Base-by-base conservation (phyloP, 2,888 invertebrate species). In the Drosophila mettleri region DNA sequence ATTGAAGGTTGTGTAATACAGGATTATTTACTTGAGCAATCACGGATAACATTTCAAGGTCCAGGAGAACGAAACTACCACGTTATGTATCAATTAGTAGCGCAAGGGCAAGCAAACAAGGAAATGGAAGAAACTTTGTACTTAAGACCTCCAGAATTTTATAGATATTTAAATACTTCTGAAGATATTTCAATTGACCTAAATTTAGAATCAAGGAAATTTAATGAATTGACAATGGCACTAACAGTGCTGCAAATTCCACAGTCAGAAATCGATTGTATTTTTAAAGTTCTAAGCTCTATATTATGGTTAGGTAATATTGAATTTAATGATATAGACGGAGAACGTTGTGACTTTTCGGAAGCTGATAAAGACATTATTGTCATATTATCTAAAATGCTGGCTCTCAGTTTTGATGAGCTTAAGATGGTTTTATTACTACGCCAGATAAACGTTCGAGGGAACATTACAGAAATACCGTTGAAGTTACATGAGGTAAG, bases 391-490 rank as follows among this genome's bases (percentile, higher is more conserved):
- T 95, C 95, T 3, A 93, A 94, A 53, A 93, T 98, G 57, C 92
- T 98, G 62, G 97, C 97, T 0, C 92, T 98, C 51, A 95, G 96
- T 53, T 93, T 94, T 51, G 95, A 95, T 53, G 96, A 96, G 78
- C 94, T 98, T 12, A 94, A 94, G 57, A 95, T 97, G 86, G 96
- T 97, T 22, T 94, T 96, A 27, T 92, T 97, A 27, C 94, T 94
- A 86, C 92, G 97, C 20, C 97, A 97, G 93, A 98, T 98, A 90
- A 98, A 98, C 89, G 98, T 98, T 22, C 94, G 98, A 9, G 98
- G 98, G 3, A 98, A 97, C 91, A 97, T 98, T 70, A 98, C 98
- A 0, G 97, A 98, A 91, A 98, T 98, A 82, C 98, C 98, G 4
- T 93, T 98, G 45, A 96, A 97, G 89, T 93, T 97, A 58, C 96